Evolutionary conservation across 1,140 invertebrate genomes (phyloP), one percentile per base, ranked within the genome.

Genomic region (Oncopodura yosiiana): DNA sequence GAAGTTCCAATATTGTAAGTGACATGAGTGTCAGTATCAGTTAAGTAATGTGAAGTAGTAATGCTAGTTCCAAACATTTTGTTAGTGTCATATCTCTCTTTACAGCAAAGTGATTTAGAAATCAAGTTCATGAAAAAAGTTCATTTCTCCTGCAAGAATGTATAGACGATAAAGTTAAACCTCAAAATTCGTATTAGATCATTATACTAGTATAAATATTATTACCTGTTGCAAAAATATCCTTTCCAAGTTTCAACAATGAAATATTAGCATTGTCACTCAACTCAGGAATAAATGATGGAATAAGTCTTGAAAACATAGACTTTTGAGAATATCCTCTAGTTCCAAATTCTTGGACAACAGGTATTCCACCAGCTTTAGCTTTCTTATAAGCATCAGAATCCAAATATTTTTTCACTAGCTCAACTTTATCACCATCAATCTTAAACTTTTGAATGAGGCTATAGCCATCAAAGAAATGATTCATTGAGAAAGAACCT

Each of bases 131-230:
- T 50, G 56, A 53, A 58, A 58, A 16, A 42, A 46, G 34, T 44
- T 52, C 14, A 43, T 54, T 29, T 77, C 75, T 0, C 74, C 71
- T n/a, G n/a, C n/a, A n/a, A n/a, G n/a, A n/a, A n/a, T n/a, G n/a
- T n/a, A n/a, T n/a, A n/a, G n/a, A n/a, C n/a, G n/a, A n/a, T n/a
- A n/a, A n/a, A n/a, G n/a, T n/a, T n/a, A n/a, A n/a, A n/a, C n/a
- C n/a, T n/a, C n/a, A n/a, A n/a, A n/a, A n/a, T n/a, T n/a, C n/a
- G n/a, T n/a, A n/a, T n/a, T n/a, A n/a, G n/a, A n/a, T n/a, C n/a
- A n/a, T n/a, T n/a, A n/a, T n/a, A n/a, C n/a, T n/a, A n/a, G n/a
- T n/a, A n/a, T n/a, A n/a, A n/a, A n/a, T n/a, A n/a, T n/a, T n/a
- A n/a, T n/a, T n/a, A n/a, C 74, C 71, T 0, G 69, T 56, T 1